Conservation (phyloP, 2,888 invertebrate genomes). For the Apoderus coryli region DNA sequence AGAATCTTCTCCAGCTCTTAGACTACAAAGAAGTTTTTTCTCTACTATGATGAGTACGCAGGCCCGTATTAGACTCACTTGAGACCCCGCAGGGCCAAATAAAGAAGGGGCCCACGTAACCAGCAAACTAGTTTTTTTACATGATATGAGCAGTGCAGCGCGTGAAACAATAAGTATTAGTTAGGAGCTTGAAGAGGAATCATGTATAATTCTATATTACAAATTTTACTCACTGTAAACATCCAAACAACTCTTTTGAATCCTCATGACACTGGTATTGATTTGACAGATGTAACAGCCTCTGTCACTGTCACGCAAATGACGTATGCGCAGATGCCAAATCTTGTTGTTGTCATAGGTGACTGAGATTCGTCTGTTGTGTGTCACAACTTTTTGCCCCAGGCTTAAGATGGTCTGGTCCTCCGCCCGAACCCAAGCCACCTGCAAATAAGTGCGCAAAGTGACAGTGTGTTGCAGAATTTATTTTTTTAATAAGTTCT, state of each 20-base stretch:
- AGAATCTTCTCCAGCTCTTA: too few species aligned
- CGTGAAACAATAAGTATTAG: background rate
- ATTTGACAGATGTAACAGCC: constrained; percentile 91
- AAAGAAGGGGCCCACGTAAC: too few species aligned
- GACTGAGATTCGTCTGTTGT: constrained; percentile 69
- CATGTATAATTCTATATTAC: background rate
- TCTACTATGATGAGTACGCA: too few species aligned
- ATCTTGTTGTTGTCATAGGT: constrained; percentile 69
- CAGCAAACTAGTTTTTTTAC: too few species aligned
- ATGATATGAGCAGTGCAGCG: too few species aligned
- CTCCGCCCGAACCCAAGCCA: constrained; percentile 79
- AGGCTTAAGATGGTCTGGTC: constrained; percentile 82
- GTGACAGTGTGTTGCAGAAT: too few species aligned
- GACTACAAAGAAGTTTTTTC: too few species aligned
- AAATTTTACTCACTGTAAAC: constrained; percentile 76
- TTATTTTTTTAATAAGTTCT: too few species aligned
- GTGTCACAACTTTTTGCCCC: constrained; percentile 70
- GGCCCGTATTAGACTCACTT: too few species aligned
- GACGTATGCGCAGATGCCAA: constrained; percentile 75
- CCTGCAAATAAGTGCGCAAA: constrained; percentile 40
- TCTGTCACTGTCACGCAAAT: constrained; percentile 65
- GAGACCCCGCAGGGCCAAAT: too few species aligned
- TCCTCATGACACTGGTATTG: constrained; percentile 76
- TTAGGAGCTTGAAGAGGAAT: background rate
- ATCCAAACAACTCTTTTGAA: constrained; percentile 75